Evolutionary conservation across 2,113 vertebrate species (phyloP), one percentile per base, ranked within the genome.

Genomic region (Regulus satrapa): DNA sequence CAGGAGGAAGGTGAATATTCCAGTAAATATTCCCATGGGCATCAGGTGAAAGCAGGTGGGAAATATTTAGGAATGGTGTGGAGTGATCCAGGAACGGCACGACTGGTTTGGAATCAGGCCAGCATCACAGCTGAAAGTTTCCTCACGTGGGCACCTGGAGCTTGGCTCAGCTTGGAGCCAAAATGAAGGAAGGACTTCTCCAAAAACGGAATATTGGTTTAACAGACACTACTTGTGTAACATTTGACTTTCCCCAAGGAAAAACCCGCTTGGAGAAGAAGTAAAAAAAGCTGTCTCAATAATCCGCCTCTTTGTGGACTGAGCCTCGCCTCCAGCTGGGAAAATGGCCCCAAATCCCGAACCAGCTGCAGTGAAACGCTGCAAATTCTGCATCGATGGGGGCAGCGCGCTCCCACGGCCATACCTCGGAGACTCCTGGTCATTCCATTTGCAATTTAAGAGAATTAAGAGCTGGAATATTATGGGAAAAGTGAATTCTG

Each of bases 11-110:
- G 12, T 3, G 26, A 41, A 41, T 41, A 41, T 41, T 41, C 41
- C 41, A 14, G 41, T 41, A 9, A 49, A 36, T 75, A 31, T 49
- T 76, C 36, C 61, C 6, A 0, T 8, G 68, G 48, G 38, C 1
- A 14, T 32, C 12, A 2, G 36, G 41, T 12, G 41, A 10, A 29
- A 74, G 24, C 1, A 5, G 29, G 28, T 41, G 25, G 26, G 62
- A 34, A 41, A 26, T 21, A 5, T 21, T 32, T 36, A 5, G 62
- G 72, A 36, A 17, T 6, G 20, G 1, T 3, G 2, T 0, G 2
- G 36, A 31, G 1, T 3, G 29, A 36, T 43, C 12, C 21, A 25
- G 79, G 56, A 36, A 18, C 1, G 8, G 24, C 84, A 54, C 8
- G 7, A 5, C 5, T 4, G 14, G 31, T 69, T 74, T 73, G 32